Base-by-base conservation (phyloP, 1,140 invertebrate genomes). In the Drosophila parabipectinata region DNA sequence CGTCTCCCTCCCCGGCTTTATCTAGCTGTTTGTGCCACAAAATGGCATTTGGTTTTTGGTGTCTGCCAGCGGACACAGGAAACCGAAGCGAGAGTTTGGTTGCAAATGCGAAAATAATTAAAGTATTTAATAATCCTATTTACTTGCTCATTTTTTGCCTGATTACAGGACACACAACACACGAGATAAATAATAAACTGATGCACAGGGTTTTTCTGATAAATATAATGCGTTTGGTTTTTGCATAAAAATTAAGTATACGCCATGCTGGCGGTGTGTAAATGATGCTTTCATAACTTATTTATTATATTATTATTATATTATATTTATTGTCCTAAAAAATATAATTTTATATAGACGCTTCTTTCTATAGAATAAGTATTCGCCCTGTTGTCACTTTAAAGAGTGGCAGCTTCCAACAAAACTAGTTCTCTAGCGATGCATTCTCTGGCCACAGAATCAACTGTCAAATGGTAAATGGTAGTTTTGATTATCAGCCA, bases 401-500 rank as follows among this genome's bases (percentile, higher is more conserved):
- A 30, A 39, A 63, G 24, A 51, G 15, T 7, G n/a, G 1, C 5
- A 18, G 37, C 18, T 26, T 10, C 14, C 24, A 10, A 30, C 30
- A 32, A 14, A 32, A 32, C 28, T 30, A 9, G 9, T 32, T 32
- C 8, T 32, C 9, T 32, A 21, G 67, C 54, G 64, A 69, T 71
- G 67, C 64, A 69, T 50, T 74, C 72, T 59, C 39, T 72, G 55
- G 41, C 41, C 62, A 59, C 51, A 58, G 63, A 84, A 80, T 84
- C 77, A 80, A 73, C 62, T 80, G 80, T 80, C 74, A 77, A 80
- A 84, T 80, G 85, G 67, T 66, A 56, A 73, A 59, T 71, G 59
- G 39, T 80, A 48, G 72, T 64, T 69, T 72, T 79, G 76, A 80
- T 77, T 76, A 84, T 80, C 77, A 63, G 72, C 54, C 55, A 59